Evolutionary conservation across 2,113 vertebrate species (phyloP).

Genomic region (Tychaedon coryphoeus): DNA sequence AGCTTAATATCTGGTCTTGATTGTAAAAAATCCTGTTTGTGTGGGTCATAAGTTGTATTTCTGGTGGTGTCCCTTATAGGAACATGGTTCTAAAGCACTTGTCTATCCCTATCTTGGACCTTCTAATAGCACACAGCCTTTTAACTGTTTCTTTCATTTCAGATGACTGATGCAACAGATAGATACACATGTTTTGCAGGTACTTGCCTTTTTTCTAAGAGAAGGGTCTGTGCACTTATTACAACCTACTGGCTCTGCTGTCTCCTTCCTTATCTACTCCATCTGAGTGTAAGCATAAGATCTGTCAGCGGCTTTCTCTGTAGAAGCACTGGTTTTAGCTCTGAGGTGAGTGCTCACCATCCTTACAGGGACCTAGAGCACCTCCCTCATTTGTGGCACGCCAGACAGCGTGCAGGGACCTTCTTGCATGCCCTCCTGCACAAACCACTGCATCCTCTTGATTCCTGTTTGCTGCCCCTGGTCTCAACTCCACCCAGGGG

Average conservation of each 20-base stretch:
- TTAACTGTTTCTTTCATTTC: not conserved
- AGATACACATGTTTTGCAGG: not conserved
- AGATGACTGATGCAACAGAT: not conserved
- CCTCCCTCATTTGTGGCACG: not conserved
- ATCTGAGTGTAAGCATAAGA: not conserved
- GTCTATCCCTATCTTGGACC: accelerated
- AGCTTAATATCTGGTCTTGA: not conserved
- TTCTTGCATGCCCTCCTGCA: accelerated
- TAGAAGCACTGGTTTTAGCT: not conserved
- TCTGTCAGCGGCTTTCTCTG: not conserved
- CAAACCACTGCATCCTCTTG: accelerated
- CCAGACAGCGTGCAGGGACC: accelerated
- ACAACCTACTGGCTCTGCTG: accelerated
- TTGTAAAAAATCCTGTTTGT: not conserved
- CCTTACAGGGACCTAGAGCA: not conserved
- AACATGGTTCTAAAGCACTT: not conserved
- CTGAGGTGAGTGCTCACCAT: not conserved
- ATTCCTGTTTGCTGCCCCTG: accelerated
- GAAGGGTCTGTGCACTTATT: not conserved
- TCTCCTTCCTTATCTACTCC: not conserved
- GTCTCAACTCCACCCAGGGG: accelerated
- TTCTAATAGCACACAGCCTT: not conserved
- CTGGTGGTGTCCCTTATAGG: accelerated
- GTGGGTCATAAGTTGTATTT: not conserved
- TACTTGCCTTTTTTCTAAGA: not conserved